Base-by-base conservation (phyloP, 2,113 vertebrate species). In the Oreochromis aureus region DNA sequence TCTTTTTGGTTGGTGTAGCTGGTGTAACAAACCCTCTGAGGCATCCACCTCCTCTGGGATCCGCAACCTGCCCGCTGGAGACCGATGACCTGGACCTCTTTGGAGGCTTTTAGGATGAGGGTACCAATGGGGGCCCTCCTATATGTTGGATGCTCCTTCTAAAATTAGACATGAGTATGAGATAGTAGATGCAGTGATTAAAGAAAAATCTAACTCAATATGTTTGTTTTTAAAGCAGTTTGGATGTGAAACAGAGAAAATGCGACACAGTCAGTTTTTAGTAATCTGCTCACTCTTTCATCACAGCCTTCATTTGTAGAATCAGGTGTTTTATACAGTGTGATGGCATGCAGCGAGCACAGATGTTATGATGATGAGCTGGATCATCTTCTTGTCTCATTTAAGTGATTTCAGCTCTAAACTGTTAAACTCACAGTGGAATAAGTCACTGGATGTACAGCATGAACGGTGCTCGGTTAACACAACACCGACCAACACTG, bases 341-440 rank as follows among this genome's bases (percentile, higher is more conserved):
- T 39, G 32, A 66, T 61, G 30, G 30, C 18, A 61, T 34, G 58
- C 30, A 61, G 58, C 30, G 1, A 61, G 30, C 58, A 61, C 30
- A 61, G 58, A 61, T 39, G 61, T 66, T 66, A 66, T n/a, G 61
- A n/a, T 12, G 32, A 66, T 66, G 61, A 36, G 32, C 61, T 66
- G 59, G 32, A 63, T 63, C 61, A 12, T 66, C 32, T 4, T 66
- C 32, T 48, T 15, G 15, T 16, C 46, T 48, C 46, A 48, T 48
- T 48, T 48, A 46, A 46, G 46, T 18, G 6, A 48, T 4, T 48
- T 48, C 15, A 16, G 15, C 15, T 48, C 46, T 4, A 48, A 48
- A 48, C 46, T 48, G 15, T 7, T 15, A 48, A 16, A 16, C 46
- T 66, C 32, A 66, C 61, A 36, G 61, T 66, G 32, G 61, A 36